These are phyloP conservation scores for Drosophila rufa DNA, from an alignment of 1,140 invertebrate genomes.

Conservation along the genomic window DNA sequence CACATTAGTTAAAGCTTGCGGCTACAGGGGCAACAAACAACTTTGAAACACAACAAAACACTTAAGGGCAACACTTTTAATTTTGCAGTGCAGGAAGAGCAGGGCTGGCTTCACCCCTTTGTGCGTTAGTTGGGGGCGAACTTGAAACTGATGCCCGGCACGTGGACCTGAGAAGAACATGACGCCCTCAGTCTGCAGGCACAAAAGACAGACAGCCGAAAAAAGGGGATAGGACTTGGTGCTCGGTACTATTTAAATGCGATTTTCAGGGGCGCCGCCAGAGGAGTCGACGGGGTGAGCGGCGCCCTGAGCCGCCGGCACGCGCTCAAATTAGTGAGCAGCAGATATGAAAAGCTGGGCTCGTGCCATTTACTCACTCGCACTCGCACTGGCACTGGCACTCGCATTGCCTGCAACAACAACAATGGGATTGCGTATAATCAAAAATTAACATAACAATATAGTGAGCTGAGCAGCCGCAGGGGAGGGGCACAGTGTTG, in stretches of 20 bases:
- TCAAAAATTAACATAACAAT: constrained; percentile 82
- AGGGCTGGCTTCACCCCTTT: constrained; percentile 4
- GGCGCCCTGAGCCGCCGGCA: constrained; percentile 68
- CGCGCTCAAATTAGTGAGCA: constrained; percentile 80
- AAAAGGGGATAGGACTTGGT: constrained; percentile 17
- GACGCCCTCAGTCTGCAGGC: constrained; percentile 36
- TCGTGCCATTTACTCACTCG: constrained; percentile 63
- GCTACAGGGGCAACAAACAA: constrained; percentile 50
- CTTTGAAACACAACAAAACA: constrained; percentile 74
- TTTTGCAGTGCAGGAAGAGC: constrained; percentile 46
- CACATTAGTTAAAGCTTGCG: constrained; percentile 75
- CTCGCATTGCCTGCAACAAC: constrained; percentile 42
- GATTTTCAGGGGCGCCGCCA: constrained; percentile 45
- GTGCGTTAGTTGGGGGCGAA: constrained; percentile 29
- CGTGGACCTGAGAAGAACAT: constrained; percentile 67
- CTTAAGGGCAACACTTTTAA: constrained; percentile 81
- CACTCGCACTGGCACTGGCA: constrained; percentile 3
- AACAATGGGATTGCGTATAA: constrained; percentile 72
- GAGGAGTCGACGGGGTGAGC: constrained; percentile 9
- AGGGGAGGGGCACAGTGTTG: constrained; percentile 48
- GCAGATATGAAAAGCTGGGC: constrained; percentile 67
- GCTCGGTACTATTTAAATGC: constrained; percentile 72
- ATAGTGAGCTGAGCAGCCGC: constrained; percentile 43
- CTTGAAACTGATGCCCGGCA: constrained; percentile 82
- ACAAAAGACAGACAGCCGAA: constrained; percentile 31